Evolutionary conservation across 2,113 vertebrate genomes (phyloP), one percentile per base, ranked within the genome.

Genomic region (Corythornis vintsioides): DNA sequence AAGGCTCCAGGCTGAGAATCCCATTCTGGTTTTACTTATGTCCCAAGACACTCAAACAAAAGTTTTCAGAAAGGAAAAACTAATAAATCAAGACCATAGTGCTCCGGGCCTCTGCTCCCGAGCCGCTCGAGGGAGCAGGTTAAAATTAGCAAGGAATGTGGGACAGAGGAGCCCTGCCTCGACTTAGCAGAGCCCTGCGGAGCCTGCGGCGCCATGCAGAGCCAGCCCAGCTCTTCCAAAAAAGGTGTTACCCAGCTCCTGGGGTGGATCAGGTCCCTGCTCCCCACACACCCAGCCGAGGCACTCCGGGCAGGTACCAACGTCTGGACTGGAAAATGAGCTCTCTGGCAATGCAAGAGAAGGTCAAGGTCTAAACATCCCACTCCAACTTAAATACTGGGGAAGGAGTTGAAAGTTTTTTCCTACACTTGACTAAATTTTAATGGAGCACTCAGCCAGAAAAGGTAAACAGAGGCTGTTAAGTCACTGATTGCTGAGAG

Each of bases 131-230:
- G 86, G 88, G 86, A 93, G 76, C 85, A 65, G 89, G 95, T 92
- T 97, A 97, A 97, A 97, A 96, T 97, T 97, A 97, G 96, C 88
- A 85, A 73, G 96, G 96, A 96, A 96, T 97, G 95, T 93, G 94
- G 85, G 90, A 64, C 10, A 57, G 71, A 86, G 92, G 71, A 92
- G 75, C 59, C 73, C 45, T 29, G 90, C 92, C 80, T 63, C 9
- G 5, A 63, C 20, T 53, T 12, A 17, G 15, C 79, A 63, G 65
- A 11, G 20, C 88, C n/a, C 65, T 21, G 84, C 55, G 9, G 3
- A 4, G 78, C 70, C 52, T 16, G 5, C 42, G 26, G 86, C 78
- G 43, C 83, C 65, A 9, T 53, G 2, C 29, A 15, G 5, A 24
- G 85, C 80, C 82, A 5, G 24, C 8, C 81, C 80, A 2, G 86